Conservation (phyloP, 2,113 vertebrate genomes). For the Hiodon alosoides region DNA sequence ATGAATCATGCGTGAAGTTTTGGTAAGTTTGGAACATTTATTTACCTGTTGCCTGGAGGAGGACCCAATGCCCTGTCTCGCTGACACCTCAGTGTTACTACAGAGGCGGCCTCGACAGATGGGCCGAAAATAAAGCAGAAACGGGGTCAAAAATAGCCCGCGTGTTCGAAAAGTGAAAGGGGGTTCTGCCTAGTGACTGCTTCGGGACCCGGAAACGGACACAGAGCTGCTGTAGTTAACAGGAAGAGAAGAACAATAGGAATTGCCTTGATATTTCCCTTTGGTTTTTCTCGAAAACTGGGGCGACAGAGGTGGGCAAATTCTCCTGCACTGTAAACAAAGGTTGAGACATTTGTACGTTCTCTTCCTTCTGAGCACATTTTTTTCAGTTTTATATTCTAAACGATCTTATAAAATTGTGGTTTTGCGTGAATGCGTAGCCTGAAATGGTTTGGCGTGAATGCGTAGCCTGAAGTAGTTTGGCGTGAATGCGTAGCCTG, state of each 20-base stretch:
- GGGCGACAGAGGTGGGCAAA: not conserved
- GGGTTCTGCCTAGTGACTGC: conserved; percentile 28
- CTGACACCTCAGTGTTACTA: not conserved
- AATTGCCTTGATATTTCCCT: not conserved
- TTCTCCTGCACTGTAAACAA: not conserved
- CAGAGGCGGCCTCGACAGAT: not conserved
- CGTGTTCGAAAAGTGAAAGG: conserved; percentile 27
- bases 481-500: too few species aligned
- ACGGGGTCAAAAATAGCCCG: conserved; percentile 6
- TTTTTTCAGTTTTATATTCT: too few species aligned
- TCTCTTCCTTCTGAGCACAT: too few species aligned
- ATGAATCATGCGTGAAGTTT: not conserved
- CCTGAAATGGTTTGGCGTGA: too few species aligned
- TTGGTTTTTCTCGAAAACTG: not conserved
- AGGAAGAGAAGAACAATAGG: conserved; percentile 39
- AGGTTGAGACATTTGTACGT: not conserved
- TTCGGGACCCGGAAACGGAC: conserved; percentile 30
- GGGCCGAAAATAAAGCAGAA: not conserved
- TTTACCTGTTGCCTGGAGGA: not conserved
- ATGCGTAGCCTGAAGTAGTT: too few species aligned
- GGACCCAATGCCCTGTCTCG: not conserved
- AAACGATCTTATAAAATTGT: too few species aligned
- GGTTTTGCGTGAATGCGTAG: too few species aligned
- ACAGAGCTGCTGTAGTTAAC: conserved; percentile 12
- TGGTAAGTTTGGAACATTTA: not conserved